These are phyloP conservation scores for Ormia ochracea DNA, from an alignment of 2,888 invertebrate species.

Conservation along the genomic window DNA sequence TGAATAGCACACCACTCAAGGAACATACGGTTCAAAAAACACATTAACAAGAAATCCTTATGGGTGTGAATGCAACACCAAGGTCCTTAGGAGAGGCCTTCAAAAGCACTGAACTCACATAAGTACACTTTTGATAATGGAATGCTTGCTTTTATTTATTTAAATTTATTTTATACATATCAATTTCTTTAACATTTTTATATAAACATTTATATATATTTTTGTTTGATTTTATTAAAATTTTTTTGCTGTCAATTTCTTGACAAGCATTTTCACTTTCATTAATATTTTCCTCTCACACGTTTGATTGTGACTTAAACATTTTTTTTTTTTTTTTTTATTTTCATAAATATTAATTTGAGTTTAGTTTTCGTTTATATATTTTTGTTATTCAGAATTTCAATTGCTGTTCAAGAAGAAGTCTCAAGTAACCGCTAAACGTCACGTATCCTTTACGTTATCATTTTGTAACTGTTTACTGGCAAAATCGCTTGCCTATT, in stretches of 20 bases:
- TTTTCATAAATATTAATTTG: no score
- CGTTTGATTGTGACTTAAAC: background rate
- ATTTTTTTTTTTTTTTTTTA: background rate
- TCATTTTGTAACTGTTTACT: slow-evolving; percentile 56
- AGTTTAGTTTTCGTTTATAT: slow-evolving; percentile 40
- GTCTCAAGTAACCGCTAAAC: slow-evolving; percentile 32
- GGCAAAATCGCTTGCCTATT: slow-evolving; percentile 22
- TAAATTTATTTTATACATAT: background rate
- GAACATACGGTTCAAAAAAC: slow-evolving; percentile 20
- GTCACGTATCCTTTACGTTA: slow-evolving; percentile 60
- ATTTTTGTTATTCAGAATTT: background rate
- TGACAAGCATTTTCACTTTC: background rate
- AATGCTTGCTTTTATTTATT: background rate
- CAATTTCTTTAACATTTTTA: background rate
- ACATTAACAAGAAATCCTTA: slow-evolving; percentile 43
- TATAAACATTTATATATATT: background rate
- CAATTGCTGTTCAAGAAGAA: background rate
- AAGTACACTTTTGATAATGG: background rate
- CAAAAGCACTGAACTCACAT: slow-evolving; percentile 3
- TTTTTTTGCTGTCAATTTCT: background rate
- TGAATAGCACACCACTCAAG: slow-evolving; percentile 13
- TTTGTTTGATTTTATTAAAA: background rate
- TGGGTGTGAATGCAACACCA: background rate
- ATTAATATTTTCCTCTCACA: background rate
- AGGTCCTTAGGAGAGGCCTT: slow-evolving; percentile 54